A percentile compares a stretch with the other conserved stretches of the same genome.
Evolutionary conservation across 2,113 vertebrate genomes (phyloP).

Genomic region (Burhinus bistriatus): DNA sequence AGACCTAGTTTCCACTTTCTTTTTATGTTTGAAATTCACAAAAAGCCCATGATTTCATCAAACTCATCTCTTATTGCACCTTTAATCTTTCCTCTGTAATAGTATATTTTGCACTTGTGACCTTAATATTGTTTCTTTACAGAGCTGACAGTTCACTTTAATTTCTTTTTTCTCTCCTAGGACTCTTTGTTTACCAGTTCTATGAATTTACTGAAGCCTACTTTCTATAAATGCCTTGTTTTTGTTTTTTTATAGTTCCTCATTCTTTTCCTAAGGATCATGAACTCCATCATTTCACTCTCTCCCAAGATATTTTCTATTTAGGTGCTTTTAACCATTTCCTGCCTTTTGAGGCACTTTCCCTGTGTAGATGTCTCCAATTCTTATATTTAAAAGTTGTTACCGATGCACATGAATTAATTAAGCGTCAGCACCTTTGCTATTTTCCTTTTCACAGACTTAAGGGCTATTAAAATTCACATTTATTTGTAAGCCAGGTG

Average conservation of each 20-base stretch:
- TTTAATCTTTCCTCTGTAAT: neutral
- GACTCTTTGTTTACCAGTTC: neutral
- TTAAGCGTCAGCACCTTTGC: fast-evolving
- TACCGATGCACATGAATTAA: neutral
- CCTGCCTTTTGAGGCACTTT: neutral
- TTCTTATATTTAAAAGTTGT: neutral
- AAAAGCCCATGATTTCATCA: neutral
- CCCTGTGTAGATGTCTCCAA: neutral
- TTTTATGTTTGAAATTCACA: neutral
- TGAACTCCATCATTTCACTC: neutral
- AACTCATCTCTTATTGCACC: neutral
- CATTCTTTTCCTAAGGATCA: neutral
- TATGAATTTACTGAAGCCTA: neutral
- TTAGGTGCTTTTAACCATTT: neutral
- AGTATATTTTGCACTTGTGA: neutral
- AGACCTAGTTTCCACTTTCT: neutral
- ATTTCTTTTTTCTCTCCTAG: neutral
- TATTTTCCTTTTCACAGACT: neutral
- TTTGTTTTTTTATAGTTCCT: neutral
- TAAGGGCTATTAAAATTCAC: neutral
- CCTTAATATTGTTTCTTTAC: neutral
- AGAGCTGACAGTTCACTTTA: neutral
- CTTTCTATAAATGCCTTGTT: neutral
- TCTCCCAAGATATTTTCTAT: neutral
- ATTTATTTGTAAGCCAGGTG: neutral